These are phyloP conservation scores for Onychomys leucogaster DNA, from an alignment of 2,797 vertebrate species.

Conservation along the genomic window DNA sequence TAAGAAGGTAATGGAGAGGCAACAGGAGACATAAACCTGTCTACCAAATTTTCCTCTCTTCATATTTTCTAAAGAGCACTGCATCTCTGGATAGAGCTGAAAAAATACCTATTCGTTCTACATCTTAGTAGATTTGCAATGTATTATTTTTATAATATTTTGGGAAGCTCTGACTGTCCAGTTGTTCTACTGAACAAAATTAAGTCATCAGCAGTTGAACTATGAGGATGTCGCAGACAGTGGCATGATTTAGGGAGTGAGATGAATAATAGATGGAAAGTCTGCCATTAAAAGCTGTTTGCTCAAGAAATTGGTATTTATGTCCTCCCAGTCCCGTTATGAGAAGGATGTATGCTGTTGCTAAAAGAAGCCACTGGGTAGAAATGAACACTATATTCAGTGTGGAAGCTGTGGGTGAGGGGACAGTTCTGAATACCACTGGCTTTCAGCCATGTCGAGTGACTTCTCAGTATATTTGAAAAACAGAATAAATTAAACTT, in stretches of 20 bases:
- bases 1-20: constrained; percentile 73
- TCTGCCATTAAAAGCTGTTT: neutral
- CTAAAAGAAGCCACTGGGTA: neutral
- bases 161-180: neutral
- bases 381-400: neutral
- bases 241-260: neutral
- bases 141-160: constrained; percentile 35
- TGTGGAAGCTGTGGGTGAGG: neutral
- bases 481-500: constrained; percentile 15
- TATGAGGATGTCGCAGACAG: neutral
- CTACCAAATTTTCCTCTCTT: constrained; percentile 45
- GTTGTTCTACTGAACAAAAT: constrained; percentile 40
- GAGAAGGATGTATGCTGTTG: neutral
- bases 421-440: neutral
- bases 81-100: neutral
- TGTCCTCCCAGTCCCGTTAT: neutral
- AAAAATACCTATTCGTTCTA: neutral
- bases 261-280: neutral
- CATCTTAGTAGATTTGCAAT: neutral
- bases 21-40: constrained; percentile 53
- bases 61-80: constrained; percentile 22
- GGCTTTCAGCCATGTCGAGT: constrained; percentile 23
- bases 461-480: neutral
- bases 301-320: constrained; percentile 13
- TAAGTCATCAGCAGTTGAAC: constrained; percentile 7